Percentiles rank a stretch among this genome's conserved stretches.
These are phyloP conservation scores for Tenthredo mesomela DNA, from an alignment of 2,888 invertebrate species.

Conservation along the genomic window DNA sequence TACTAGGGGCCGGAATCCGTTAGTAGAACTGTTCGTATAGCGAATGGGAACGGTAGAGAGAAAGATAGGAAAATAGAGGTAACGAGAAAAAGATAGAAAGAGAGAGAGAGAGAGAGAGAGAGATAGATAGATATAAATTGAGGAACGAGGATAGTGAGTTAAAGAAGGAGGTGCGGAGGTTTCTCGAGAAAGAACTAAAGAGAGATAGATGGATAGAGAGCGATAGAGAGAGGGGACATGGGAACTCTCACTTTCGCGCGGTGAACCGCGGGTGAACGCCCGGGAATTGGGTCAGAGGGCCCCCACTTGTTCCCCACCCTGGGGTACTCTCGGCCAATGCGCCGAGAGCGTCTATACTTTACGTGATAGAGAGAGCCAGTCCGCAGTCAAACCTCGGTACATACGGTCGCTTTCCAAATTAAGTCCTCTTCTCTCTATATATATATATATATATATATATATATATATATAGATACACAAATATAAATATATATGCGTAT, in stretches of 20 bases:
- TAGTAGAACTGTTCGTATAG: slow-evolving; percentile 45
- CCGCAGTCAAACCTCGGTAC: slow-evolving; percentile 75
- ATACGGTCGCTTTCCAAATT: slow-evolving; percentile 71
- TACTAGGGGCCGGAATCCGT: slow-evolving; percentile 34
- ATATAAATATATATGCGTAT: neutral
- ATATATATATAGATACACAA: no score
- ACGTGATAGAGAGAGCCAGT: slow-evolving; percentile 76
- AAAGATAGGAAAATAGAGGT: no score
- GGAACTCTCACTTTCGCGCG: slow-evolving; percentile 84
- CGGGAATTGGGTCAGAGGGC: slow-evolving; percentile 89
- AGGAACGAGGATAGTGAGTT: slow-evolving; percentile 1
- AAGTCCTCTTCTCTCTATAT: neutral
- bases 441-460: neutral
- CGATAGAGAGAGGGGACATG: slow-evolving; percentile 82
- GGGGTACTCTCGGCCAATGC: slow-evolving; percentile 82
- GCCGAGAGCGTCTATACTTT: slow-evolving; percentile 76
- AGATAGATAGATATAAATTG: neutral
- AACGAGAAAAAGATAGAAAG: neutral
- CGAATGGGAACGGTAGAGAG: neutral
- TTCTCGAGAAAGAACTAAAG: slow-evolving; percentile 63
- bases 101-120: neutral
- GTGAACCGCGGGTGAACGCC: slow-evolving; percentile 86
- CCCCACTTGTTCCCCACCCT: slow-evolving; percentile 83
- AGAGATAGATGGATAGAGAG: slow-evolving; percentile 60
- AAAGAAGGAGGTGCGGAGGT: slow-evolving; percentile 52